Evolutionary conservation across 2,797 vertebrate genomes (phyloP).

Genomic region (Esox lucius): DNA sequence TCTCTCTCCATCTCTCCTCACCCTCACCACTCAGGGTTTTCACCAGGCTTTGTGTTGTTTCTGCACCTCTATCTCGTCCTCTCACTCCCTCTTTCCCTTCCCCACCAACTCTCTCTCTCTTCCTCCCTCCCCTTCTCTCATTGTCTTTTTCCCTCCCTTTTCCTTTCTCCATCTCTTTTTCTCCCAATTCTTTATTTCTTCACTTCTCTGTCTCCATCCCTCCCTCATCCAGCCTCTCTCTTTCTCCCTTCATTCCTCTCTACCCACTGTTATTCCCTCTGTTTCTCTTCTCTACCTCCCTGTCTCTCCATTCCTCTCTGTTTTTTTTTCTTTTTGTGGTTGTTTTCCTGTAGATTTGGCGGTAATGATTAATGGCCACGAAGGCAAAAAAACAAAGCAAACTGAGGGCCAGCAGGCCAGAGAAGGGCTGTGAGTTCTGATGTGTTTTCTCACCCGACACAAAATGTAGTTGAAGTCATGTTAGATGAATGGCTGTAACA

Average conservation of each 20-base stretch:
- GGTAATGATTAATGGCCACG: too few relatives aligned
- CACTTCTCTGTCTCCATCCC: not conserved
- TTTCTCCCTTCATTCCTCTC: constrained; percentile 18
- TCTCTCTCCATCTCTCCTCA: too few relatives aligned
- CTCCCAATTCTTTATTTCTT: not conserved
- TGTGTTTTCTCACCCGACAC: too few relatives aligned
- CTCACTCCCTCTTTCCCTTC: constrained; percentile 5
- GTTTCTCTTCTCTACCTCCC: constrained; percentile 41
- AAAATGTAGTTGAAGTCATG: too few relatives aligned
- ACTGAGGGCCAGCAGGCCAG: too few relatives aligned
- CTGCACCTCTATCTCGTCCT: not conserved
- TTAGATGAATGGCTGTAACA: too few relatives aligned
- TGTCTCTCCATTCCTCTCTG: constrained; percentile 23
- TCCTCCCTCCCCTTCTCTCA: not conserved
- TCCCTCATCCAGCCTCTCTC: not conserved
- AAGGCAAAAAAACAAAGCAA: too few relatives aligned
- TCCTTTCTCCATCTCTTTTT: constrained; percentile 28
- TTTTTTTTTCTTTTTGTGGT: constrained; percentile 11
- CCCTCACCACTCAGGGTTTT: too few relatives aligned
- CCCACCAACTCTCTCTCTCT: not conserved
- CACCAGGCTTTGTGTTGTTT: not conserved
- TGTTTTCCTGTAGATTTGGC: too few relatives aligned
- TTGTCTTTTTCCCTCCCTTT: not conserved
- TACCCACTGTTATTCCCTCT: constrained; percentile 25
- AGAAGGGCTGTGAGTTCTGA: too few relatives aligned